phyloP scores from a whole-genome alignment of 2,797 vertebrate genomes.

The Periparus ater region DNA sequence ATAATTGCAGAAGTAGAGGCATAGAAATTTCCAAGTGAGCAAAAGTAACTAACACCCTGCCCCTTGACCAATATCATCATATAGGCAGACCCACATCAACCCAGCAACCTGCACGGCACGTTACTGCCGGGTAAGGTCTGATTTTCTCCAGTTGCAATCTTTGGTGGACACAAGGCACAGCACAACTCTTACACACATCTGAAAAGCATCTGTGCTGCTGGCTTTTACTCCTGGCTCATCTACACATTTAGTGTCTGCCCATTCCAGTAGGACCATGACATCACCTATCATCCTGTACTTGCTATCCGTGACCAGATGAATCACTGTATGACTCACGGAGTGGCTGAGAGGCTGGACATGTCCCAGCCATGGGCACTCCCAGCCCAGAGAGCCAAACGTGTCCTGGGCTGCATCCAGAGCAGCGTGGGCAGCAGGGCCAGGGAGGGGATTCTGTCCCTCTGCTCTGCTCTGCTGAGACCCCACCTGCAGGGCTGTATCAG shows the following conservation, averaged over 20 bases:
- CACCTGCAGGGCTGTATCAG: neutral
- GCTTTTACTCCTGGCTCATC: neutral
- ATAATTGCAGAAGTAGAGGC: neutral
- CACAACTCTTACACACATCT: neutral
- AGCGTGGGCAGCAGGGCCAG: accelerated
- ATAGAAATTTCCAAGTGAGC: neutral
- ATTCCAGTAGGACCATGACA: accelerated
- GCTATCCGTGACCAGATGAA: accelerated
- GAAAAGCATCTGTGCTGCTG: accelerated
- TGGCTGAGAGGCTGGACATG: neutral
- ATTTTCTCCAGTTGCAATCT: neutral
- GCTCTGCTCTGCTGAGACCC: neutral
- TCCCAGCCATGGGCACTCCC: accelerated
- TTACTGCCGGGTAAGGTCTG: neutral
- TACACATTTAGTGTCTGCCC: accelerated
- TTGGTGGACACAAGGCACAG: neutral
- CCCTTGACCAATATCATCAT: neutral
- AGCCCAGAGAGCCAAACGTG: accelerated
- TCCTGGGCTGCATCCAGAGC: neutral
- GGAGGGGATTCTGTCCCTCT: neutral
- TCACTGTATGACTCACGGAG: neutral
- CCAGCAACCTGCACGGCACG: accelerated
- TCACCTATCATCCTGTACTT: neutral
- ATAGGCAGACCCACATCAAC: neutral
- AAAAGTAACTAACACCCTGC: neutral